Percentiles rank a stretch among this genome's conserved stretches.
phyloP scores from a whole-genome alignment of 2,797 vertebrate species.

The Rhabdomys pumilio region DNA sequence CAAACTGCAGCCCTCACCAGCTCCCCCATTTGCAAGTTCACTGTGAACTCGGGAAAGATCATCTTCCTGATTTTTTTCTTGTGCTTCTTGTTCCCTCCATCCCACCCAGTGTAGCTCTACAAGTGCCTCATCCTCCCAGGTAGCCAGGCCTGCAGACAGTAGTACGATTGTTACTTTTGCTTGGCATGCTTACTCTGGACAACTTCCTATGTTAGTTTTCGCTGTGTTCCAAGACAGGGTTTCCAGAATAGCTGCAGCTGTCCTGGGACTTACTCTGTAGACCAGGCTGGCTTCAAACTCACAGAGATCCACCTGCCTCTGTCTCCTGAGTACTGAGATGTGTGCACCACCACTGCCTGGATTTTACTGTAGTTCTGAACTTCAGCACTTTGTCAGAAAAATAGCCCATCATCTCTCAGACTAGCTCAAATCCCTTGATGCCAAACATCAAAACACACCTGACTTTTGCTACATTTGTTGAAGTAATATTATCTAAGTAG shows the following conservation, averaged over 20 bases:
- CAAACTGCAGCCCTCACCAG: not conserved
- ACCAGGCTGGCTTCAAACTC: not conserved
- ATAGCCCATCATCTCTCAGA: not conserved
- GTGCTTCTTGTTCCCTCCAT: not conserved
- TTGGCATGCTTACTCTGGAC: not conserved
- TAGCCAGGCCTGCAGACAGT: too few species aligned
- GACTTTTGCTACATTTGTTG: not conserved
- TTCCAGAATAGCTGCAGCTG: not conserved
- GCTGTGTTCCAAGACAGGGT: not conserved
- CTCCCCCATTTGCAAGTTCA: not conserved
- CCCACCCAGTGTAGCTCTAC: not conserved
- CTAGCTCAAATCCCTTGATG: not conserved
- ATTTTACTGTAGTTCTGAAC: not conserved
- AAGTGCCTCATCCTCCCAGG: not conserved
- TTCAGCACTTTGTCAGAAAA: not conserved
- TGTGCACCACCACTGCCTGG: not conserved
- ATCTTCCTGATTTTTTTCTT: not conserved
- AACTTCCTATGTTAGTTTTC: not conserved
- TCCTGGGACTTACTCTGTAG: not conserved
- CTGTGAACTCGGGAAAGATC: not conserved
- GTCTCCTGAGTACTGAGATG: not conserved
- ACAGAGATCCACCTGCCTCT: not conserved
- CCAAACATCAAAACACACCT: not conserved
- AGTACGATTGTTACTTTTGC: not conserved
- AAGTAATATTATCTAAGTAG: slow-evolving; percentile 3